Base-by-base conservation (phyloP, 1,140 invertebrate species). In the Formica exsecta region DNA sequence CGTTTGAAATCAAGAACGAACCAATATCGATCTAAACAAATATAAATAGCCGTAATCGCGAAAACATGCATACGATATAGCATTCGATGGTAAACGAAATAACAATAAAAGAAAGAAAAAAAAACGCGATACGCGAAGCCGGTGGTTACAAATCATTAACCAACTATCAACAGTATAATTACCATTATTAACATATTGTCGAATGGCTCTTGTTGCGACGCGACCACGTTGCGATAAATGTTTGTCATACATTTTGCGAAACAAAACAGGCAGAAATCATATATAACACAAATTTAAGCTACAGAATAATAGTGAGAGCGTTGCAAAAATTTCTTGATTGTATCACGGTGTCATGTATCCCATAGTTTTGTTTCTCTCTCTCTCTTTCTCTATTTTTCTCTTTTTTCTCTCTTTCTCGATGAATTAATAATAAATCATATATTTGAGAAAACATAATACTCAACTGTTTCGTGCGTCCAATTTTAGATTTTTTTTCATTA, bases 141-240 rank as follows among this genome's bases (percentile, higher is more conserved):
- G 38, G 16, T 22, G 4, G 57, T 85, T 51, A 73, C 68, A 32
- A 84, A 85, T 87, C 86, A 85, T 85, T 87, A 85, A 77, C 66
- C 44, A 22, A 68, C 51, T 41, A 70, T 87, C 62, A 54, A 32
- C 61, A 48, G 51, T 64, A 75, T 68, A 79, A 74, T 62, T 75
- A 64, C 22, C 86, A 80, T 87, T 88, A 88, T 68, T 79, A 70
- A 87, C 66, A 73, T 48, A 71, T 36, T 64, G 6, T 48, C 36
- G 48, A 81, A 73, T 41, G 38, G 66, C 54, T 81, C 66, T 73
- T 54, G 79, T 48, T 61, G 79, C 38, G 22, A 61, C 13, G 29
- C 66, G 13, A 2, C n/a, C 13, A 29, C 54, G 6, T 25, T 5
- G 41, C 22, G 38, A 71, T 71, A 71, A 71, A 81, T 71, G 51